Evolutionary conservation across 2,797 vertebrate species (phyloP), one percentile per base, ranked within the genome.

Genomic region (Lindbergichthys nudifrons): DNA sequence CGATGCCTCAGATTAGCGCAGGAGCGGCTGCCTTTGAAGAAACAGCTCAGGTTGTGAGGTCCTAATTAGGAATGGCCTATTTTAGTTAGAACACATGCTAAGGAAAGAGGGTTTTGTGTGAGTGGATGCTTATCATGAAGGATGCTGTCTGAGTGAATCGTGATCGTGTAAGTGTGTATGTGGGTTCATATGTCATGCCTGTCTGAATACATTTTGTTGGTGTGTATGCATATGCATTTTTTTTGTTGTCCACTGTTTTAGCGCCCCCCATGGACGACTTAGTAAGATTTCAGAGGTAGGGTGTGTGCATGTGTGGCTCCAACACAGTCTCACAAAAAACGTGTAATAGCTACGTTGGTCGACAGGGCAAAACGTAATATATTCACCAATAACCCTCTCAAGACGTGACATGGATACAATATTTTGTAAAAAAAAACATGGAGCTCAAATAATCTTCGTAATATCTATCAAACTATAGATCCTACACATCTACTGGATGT

Each of bases 51-150:
- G 92, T 93, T 91, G 83, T 89, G 90, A 87, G 89, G 92, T 91
- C 90, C 92, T 95, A 94, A 94, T 95, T 93, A 93, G 93, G 79
- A 88, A 81, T 90, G 90, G 90, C 92, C 92, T 94, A 92, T 93
- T 94, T 95, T 91, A 88, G 85, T 88, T 86, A 79, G 82, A 89
- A 83, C 80, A 87, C 81, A 87, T 86, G 69, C 79, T 87, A 85
- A 87, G 80, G 70, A 85, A 85, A 86, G 73, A 80, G 57, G 75
- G 52, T 68, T 84, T 76, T 73, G 73, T 82, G 79, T 70, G 54
- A 76, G 60, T 41, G 36, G 53, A 57, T 54, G 60, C 64, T 65
- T 60, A 74, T 70, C 57, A 73, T 82, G 54, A 63, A 71, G 62
- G 56, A 54, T 30, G 50, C 41, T 67, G 58, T 68, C 54, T 80